Base-by-base conservation (phyloP, 2,113 vertebrate genomes). In the Antennarius striatus region DNA sequence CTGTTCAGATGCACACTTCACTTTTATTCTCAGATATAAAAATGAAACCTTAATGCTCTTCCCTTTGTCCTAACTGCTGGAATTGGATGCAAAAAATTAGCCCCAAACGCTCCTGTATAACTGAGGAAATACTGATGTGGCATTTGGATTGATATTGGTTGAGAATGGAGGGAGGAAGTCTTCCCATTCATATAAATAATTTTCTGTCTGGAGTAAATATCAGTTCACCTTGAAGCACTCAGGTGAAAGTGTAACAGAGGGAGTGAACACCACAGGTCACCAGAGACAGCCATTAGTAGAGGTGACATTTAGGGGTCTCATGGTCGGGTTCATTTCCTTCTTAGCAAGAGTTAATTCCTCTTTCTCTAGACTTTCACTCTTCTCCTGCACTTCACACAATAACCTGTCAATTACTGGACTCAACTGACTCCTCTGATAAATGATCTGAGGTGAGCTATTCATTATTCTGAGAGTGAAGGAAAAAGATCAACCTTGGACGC, bases 41-140 rank as follows among this genome's bases (percentile, higher is more conserved):
- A 81, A 81, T 81, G 61, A 62, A 75, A 80, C 78, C 80, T 74
- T 78, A 59, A 73, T 49, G 79, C 64, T 62, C 28, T 64, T 77
- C 52, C 40, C 46, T 45, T 63, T 56, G 66, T 77, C 59, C 56
- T 80, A 71, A 55, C 66, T 47, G 22, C 2, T 22, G 22, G 22
- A 56, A 17, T 43, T 29, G 70, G 22, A 32, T 64, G 51, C 53
- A 45, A 50, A 76, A 80, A 71, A 74, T 52, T 66, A 67, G 74
- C 60, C 53, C 75, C 64, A 63, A 77, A 78, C 29, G 50, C 47
- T 66, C 40, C n/a, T 36, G 28, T 30, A 61, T 52, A 67, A 50
- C 11, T 13, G 1, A 58, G 43, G 62, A 68, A 80, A 68, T 22
- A 52, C 10, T 52, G 58, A 73, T 59, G 39, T 47, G 53, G 60